These are phyloP conservation scores for Mesembrinibis cayennensis DNA, from an alignment of 2,113 vertebrate species.

Conservation along the genomic window DNA sequence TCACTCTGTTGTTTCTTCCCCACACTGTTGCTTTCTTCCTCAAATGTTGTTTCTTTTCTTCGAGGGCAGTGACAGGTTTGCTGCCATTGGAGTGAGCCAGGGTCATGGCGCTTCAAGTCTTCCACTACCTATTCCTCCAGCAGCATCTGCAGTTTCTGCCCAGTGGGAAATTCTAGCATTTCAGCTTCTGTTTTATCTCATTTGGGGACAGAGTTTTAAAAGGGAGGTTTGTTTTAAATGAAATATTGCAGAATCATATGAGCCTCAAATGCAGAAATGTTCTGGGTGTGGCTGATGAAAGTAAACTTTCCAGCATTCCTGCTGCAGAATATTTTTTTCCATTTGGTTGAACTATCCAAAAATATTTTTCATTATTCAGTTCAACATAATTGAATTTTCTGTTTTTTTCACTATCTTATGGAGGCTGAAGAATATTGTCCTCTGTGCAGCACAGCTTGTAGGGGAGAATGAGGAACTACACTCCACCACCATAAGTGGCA, in stretches of 20 bases:
- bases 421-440: background rate
- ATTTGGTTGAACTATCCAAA: background rate
- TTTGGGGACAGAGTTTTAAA: background rate
- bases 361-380: background rate
- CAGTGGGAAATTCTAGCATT: background rate
- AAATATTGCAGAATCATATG: background rate
- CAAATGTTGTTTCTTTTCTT: background rate
- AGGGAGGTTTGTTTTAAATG: background rate
- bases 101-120: background rate
- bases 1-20: background rate
- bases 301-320: background rate
- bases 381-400: background rate
- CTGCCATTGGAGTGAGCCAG: background rate
- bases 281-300: background rate
- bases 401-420: accelerated
- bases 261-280: background rate
- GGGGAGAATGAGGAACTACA: background rate
- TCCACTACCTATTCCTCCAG: background rate
- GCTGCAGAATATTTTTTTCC: background rate
- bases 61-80: background rate
- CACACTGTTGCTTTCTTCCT: background rate
- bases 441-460: background rate
- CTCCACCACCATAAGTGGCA: background rate
- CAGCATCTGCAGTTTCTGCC: background rate
- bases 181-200: background rate